Conservation (phyloP, 2,113 vertebrate genomes). For the Lepus americanus region DNA sequence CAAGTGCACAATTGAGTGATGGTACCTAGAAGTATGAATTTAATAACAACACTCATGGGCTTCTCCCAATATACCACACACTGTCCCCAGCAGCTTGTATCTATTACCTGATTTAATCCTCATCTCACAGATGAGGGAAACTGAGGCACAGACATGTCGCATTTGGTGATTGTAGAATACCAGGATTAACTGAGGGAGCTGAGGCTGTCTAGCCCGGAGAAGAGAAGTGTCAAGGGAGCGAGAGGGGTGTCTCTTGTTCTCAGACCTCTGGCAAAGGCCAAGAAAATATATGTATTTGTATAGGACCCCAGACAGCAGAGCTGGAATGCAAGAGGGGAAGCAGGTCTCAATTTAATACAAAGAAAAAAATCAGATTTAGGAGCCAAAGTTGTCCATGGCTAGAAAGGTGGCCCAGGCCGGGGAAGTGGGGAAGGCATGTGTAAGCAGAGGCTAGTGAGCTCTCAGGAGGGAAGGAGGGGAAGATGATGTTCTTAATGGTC, state of each 20-base stretch:
- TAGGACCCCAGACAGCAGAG: background rate
- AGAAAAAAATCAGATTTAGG: background rate
- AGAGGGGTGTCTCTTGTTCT: background rate
- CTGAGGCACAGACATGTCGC: background rate
- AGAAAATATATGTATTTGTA: background rate
- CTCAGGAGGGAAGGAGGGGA: background rate
- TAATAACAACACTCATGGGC: constrained; percentile 36
- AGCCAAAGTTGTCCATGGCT: background rate
- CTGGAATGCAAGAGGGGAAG: constrained; percentile 41
- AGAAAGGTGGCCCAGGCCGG: background rate
- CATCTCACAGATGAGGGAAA: constrained; percentile 53
- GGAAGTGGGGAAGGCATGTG: background rate
- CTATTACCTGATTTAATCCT: background rate
- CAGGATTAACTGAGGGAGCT: background rate
- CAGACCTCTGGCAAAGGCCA: background rate
- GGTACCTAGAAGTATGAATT: constrained; percentile 33
- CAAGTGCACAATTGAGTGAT: constrained; percentile 3
- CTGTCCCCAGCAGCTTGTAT: background rate
- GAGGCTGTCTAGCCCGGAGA: background rate
- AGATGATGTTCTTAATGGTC: background rate
- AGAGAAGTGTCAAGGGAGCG: constrained; percentile 12
- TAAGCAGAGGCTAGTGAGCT: background rate
- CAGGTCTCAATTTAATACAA: background rate
- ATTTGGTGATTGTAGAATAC: constrained; percentile 42
- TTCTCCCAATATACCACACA: background rate